Percentiles rank a stretch among this genome's conserved stretches.
Conservation (phyloP, 1,140 invertebrate genomes). For the Zaprionus nigranus region DNA sequence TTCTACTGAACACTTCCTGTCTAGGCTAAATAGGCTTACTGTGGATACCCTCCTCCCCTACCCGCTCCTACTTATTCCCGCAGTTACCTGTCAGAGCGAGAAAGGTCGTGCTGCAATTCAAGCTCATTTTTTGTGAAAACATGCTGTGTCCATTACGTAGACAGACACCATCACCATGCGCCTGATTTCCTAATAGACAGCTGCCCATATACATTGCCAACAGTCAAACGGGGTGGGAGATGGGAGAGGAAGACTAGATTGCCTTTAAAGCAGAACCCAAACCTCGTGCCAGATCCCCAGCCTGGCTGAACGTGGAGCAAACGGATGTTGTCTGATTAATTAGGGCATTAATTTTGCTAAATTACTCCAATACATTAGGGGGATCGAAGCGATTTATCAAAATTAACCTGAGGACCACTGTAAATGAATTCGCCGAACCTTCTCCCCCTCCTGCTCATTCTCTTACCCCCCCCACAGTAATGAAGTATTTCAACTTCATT, state of each 20-base stretch:
- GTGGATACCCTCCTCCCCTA: too few species aligned
- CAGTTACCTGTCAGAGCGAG: not conserved
- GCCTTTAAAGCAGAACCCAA: conserved; percentile 13
- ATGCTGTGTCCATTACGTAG: conserved; percentile 4
- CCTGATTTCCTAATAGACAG: conserved; percentile 23
- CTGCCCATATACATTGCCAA: conserved; percentile 17
- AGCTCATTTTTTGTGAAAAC: not conserved
- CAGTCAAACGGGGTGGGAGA: not conserved
- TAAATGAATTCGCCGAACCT: conserved; percentile 64
- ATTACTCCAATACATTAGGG: conserved; percentile 83
- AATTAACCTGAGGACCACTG: conserved; percentile 80
- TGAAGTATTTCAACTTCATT: conserved; percentile 30
- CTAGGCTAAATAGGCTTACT: not conserved
- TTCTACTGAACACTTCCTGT: not conserved
- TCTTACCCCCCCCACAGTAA: conserved; percentile 13
- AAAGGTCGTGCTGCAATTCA: not conserved
- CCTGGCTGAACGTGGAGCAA: conserved; percentile 14
- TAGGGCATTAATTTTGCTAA: conserved; percentile 83
- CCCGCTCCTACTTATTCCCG: not conserved
- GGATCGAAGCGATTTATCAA: conserved; percentile 83
- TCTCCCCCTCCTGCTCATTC: too few species aligned
- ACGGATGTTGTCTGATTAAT: conserved; percentile 68
- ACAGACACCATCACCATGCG: not conserved
- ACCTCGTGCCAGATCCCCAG: not conserved
- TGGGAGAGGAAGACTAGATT: not conserved